These are phyloP conservation scores for Pissodes strobi DNA, from an alignment of 1,140 invertebrate species.

Conservation along the genomic window DNA sequence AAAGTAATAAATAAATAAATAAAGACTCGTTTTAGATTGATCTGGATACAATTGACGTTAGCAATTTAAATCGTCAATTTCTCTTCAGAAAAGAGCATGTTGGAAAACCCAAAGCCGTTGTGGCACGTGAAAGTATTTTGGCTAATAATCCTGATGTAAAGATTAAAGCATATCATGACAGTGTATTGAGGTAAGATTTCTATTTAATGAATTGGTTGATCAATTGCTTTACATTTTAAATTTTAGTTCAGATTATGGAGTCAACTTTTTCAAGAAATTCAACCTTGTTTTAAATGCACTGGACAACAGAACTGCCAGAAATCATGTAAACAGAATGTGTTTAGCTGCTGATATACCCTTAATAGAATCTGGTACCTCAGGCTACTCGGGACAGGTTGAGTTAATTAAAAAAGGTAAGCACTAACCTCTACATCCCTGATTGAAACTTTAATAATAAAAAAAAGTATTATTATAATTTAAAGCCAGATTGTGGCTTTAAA, in stretches of 20 bases:
- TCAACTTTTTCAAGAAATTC: constrained; percentile 92
- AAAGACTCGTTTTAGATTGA: constrained; percentile 78
- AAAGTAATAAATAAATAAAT: no score
- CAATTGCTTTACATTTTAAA: constrained; percentile 31
- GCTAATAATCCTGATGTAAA: constrained; percentile 87
- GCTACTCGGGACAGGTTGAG: constrained; percentile 93
- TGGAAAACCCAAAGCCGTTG: constrained; percentile 90
- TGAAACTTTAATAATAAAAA: no score
- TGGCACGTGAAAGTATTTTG: constrained; percentile 87
- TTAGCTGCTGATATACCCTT: constrained; percentile 91
- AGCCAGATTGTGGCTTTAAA: no score
- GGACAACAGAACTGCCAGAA: constrained; percentile 94
- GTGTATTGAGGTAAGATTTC: constrained; percentile 78
- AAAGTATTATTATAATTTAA: no score
- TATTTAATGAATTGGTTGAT: constrained; percentile 22
- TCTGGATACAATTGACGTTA: constrained; percentile 99
- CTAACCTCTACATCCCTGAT: no score
- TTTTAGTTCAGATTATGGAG: constrained; percentile 85
- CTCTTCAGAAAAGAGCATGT: constrained; percentile 97
- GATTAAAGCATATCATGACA: constrained; percentile 90
- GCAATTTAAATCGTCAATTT: constrained; percentile 98
- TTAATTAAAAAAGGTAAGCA: constrained; percentile 77
- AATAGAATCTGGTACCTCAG: constrained; percentile 96
- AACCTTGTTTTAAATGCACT: constrained; percentile 94
- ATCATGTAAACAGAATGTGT: constrained; percentile 99